Evolutionary conservation across 2,888 invertebrate genomes (phyloP), one percentile per base, ranked within the genome.

Genomic region (Erebia palarica): DNA sequence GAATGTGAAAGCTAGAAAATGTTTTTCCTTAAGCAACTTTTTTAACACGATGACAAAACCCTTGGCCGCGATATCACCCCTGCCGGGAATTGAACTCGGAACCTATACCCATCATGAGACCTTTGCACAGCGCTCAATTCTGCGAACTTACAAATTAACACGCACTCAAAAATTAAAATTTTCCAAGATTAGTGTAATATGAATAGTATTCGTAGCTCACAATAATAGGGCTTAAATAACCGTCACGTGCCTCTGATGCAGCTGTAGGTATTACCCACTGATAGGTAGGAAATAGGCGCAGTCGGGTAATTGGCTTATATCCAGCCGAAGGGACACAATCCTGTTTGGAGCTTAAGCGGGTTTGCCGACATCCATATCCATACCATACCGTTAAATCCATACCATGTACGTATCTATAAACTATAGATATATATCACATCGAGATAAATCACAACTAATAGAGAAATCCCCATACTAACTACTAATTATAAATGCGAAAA

Each of bases 291-390:
- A n/a, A 18, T 55, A 14, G 3, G 60, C 16, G 16, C n/a, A n/a
- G n/a, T 42, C 16, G 59, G 42, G 60, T 42, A 60, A 60, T 60
- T 60, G 60, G 60, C 60, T 64, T 64, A 51, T 10, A 36, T 16
- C 13, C 53, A 53, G 36, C 18, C n/a, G 65, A 21, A 51, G 21
- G 51, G 21, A n/a, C 53, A 53, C 65, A 64, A 64, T 65, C 53
- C 53, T 14, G 49, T 53, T 36, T 44, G 10, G 44, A 42, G 42
- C 60, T 42, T n/a, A 27, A 53, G 11, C 65, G 27, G 27, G 27
- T 51, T 64, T 27, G 18, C 58, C 36, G 36, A 36, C 36, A 36
- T 59, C 1, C 58, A 27, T 36, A 49, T 51, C 63, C 14, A 14
- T 51, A 2, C 27, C 4, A 27, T 4, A 27, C 4, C 60, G 42